A percentile compares a stretch with the other conserved stretches of the same genome.
Evolutionary conservation across 2,888 invertebrate species (phyloP).

Genomic region (Uropetala carovei): DNA sequence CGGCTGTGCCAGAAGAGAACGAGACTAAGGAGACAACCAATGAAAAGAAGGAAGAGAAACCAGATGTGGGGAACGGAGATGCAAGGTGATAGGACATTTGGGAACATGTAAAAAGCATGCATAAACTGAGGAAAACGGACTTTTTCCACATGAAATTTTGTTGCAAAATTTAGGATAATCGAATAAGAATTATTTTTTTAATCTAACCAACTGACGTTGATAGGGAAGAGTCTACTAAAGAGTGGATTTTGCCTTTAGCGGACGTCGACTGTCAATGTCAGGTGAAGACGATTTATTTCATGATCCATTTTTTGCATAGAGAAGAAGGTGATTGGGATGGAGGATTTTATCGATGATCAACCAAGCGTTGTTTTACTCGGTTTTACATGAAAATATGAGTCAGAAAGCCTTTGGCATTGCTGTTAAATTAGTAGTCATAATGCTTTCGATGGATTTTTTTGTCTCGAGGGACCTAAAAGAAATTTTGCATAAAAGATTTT

Average conservation of each 20-base stretch:
- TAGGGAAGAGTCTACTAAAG: background rate
- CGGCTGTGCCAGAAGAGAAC: background rate
- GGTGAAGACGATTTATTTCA: constrained; percentile 1
- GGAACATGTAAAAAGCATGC: background rate
- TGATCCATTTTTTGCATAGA: background rate
- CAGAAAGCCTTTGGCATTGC: background rate
- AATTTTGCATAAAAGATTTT: background rate
- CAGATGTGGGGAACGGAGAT: constrained; percentile 43
- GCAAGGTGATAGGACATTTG: constrained; percentile 20
- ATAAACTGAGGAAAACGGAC: background rate
- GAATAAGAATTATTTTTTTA: background rate
- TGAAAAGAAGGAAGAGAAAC: constrained; percentile 28
- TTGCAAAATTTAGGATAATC: background rate
- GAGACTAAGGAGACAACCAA: background rate
- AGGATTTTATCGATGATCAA: background rate
- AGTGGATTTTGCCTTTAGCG: background rate
- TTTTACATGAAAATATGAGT: background rate
- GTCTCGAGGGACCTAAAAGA: background rate
- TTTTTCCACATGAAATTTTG: background rate
- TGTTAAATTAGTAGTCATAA: background rate
- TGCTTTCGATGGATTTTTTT: background rate
- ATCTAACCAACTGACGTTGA: background rate
- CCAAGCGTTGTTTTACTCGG: background rate
- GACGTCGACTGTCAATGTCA: background rate
- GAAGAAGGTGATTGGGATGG: background rate